A percentile compares a stretch with the other conserved stretches of the same genome.
Evolutionary conservation across 2,888 invertebrate genomes (phyloP).

Genomic region (Muschampia plurimacula): DNA sequence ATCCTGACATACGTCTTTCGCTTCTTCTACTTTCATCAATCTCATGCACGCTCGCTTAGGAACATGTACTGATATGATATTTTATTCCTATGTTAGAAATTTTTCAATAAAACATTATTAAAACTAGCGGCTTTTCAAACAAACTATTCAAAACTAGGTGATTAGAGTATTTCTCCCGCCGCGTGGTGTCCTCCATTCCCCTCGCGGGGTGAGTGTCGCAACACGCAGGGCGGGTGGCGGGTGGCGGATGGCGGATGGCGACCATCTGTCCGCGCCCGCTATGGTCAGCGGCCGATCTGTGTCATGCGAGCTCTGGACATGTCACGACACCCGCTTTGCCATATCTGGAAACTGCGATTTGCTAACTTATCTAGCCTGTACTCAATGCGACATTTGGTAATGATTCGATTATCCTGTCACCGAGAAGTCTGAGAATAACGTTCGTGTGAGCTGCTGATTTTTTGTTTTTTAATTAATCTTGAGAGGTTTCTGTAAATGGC

Average conservation of each 20-base stretch:
- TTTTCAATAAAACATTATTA: not conserved
- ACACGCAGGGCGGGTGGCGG: not conserved
- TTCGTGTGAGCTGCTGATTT: conserved; percentile 6
- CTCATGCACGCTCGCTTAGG: too few relatives aligned
- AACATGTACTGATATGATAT: too few relatives aligned
- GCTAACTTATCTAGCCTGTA: conserved; percentile 21
- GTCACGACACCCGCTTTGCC: conserved; percentile 34
- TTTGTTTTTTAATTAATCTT: not conserved
- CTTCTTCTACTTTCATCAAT: too few relatives aligned
- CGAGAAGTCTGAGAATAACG: not conserved
- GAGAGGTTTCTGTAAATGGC: not conserved
- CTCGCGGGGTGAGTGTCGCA: conserved; percentile 14
- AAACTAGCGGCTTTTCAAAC: not conserved
- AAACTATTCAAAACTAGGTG: conserved; percentile 2
- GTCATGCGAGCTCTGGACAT: conserved; percentile 26
- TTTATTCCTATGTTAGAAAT: not conserved
- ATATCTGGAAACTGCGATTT: conserved; percentile 31
- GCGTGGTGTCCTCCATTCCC: too few relatives aligned
- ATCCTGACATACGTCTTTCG: too few relatives aligned
- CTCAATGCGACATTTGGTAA: conserved; percentile 22
- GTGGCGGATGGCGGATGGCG: not conserved
- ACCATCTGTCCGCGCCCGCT: conserved; percentile 33
- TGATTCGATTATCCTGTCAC: conserved; percentile 34
- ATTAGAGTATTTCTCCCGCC: conserved; percentile 5
- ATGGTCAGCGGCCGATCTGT: conserved; percentile 32